These are phyloP conservation scores for Myotis vivesi DNA, from an alignment of 2,797 vertebrate genomes.

Conservation along the genomic window DNA sequence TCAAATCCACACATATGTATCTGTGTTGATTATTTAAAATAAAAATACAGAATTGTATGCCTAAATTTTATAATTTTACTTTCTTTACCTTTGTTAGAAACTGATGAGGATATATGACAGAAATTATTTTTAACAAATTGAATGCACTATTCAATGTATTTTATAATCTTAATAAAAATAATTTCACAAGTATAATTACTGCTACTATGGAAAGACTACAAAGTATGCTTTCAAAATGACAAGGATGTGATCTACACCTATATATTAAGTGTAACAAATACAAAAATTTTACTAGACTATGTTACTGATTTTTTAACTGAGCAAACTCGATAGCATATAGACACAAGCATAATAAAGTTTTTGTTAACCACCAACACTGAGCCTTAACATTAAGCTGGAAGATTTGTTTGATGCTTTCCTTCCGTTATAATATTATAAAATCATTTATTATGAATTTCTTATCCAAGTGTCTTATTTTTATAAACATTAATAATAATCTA, in stretches of 20 bases:
- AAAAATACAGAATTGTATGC: background rate
- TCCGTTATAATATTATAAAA: background rate
- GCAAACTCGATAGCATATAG: accelerated
- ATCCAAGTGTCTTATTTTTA: conserved; percentile 58
- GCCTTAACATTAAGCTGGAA: background rate
- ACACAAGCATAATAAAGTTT: background rate
- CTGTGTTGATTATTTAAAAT: background rate
- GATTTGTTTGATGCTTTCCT: background rate
- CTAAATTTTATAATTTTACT: background rate
- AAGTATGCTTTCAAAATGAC: background rate
- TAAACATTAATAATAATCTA: conserved; percentile 49
- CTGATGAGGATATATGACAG: background rate
- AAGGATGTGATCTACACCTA: background rate
- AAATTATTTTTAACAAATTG: background rate
- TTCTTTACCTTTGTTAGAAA: background rate
- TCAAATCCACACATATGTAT: background rate
- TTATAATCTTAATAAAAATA: background rate
- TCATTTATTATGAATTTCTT: background rate
- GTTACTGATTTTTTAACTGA: background rate
- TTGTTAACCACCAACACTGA: background rate
- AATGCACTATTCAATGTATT: background rate
- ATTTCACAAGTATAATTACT: background rate
- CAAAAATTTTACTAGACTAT: background rate
- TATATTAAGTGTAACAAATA: background rate
- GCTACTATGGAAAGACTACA: background rate